phyloP scores from a whole-genome alignment of 1,140 invertebrate species.

The Lordiphosa clarofinis region DNA sequence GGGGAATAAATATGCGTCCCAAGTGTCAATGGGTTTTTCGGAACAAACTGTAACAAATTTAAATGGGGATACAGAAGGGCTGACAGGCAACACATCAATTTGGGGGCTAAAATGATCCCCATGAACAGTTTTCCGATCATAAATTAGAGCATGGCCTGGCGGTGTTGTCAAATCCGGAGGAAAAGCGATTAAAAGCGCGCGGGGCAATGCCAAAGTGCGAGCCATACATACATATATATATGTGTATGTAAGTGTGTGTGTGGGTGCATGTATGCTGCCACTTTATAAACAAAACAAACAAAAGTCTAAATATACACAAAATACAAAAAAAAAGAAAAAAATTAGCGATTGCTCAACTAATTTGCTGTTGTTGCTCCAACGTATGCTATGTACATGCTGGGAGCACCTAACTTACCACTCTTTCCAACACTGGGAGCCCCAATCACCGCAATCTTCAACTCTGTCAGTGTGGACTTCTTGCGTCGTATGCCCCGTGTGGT shows the following conservation, averaged over 20 bases:
- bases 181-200: slow-evolving; percentile 54
- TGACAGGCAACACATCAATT: slow-evolving; percentile 64
- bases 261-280: slow-evolving; percentile 43
- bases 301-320: slow-evolving; percentile 68
- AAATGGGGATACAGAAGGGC: slow-evolving; percentile 27
- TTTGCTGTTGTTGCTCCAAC: slow-evolving; percentile 68
- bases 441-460: slow-evolving; percentile 92
- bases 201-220: slow-evolving; percentile 56
- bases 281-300: slow-evolving; percentile 77
- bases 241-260: slow-evolving; percentile 12
- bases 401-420: too few relatives aligned
- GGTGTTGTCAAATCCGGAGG: slow-evolving; percentile 62
- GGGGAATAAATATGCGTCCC: slow-evolving; percentile 26
- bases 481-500: slow-evolving; percentile 87
- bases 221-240: neutral
- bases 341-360: slow-evolving; percentile 78
- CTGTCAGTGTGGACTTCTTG: slow-evolving; percentile 92
- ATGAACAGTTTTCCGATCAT: slow-evolving; percentile 39
- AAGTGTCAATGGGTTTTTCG: slow-evolving; percentile 13
- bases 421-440: slow-evolving; percentile 93
- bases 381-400: slow-evolving; percentile 29
- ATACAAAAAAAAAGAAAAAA: too few relatives aligned
- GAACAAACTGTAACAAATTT: slow-evolving; percentile 51
- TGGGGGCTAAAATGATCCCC: slow-evolving; percentile 38
- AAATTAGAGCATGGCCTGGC: slow-evolving; percentile 59